phyloP scores from a whole-genome alignment of 2,113 vertebrate species.

The Hippoglossus stenolepis region DNA sequence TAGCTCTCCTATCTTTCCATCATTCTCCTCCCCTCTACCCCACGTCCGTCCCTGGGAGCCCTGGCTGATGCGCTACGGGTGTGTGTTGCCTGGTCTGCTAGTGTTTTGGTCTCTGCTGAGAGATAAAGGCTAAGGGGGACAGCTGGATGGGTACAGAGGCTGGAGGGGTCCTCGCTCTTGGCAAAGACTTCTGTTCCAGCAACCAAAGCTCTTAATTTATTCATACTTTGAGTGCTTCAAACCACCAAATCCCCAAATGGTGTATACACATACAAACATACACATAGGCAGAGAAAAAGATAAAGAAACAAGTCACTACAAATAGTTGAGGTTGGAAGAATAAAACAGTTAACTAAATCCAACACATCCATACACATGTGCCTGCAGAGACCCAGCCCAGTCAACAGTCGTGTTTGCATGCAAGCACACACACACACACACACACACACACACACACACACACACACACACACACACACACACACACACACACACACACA shows the following conservation, averaged over 20 bases:
- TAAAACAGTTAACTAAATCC: conserved; percentile 34
- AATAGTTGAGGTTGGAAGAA: conserved; percentile 27
- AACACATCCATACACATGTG: conserved; percentile 37
- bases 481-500: neutral
- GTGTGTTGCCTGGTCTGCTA: conserved; percentile 47
- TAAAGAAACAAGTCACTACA: conserved; percentile 46
- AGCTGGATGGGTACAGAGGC: conserved; percentile 71
- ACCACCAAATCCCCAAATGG: conserved; percentile 51
- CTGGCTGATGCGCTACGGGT: conserved; percentile 40
- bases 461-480: conserved; percentile 59
- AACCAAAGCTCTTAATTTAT: conserved; percentile 73
- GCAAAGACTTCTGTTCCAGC: conserved; percentile 60
- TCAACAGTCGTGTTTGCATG: conserved; percentile 27
- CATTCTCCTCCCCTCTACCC: conserved; percentile 23
- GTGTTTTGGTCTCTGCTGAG: conserved; percentile 57
- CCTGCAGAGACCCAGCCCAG: conserved; percentile 33
- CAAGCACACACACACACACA: conserved; percentile 35
- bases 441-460: conserved; percentile 46
- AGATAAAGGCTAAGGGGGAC: conserved; percentile 62
- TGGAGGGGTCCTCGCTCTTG: conserved; percentile 67
- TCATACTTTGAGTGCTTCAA: conserved; percentile 75
- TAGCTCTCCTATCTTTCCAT: conserved; percentile 26
- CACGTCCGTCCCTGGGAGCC: conserved; percentile 27
- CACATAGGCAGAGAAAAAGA: conserved; percentile 15
- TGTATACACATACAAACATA: conserved; percentile 28